Percentiles rank a stretch among this genome's conserved stretches.
Evolutionary conservation across 2,113 vertebrate species (phyloP).

Genomic region (Mellivora capensis): DNA sequence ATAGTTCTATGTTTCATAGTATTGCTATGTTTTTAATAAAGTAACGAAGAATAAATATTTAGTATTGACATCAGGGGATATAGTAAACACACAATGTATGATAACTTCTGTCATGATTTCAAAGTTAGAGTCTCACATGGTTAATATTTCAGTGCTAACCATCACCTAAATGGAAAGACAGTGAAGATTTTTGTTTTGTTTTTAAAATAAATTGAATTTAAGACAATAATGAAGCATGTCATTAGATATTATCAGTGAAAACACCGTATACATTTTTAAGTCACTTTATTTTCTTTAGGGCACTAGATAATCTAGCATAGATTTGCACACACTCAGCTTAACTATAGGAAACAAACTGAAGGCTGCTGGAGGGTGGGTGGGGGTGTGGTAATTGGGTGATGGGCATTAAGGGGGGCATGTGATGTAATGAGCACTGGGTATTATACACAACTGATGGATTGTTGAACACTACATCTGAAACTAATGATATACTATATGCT

Average conservation of each 20-base stretch:
- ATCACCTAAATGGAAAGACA: not conserved
- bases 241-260: not conserved
- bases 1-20: not conserved
- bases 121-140: not conserved
- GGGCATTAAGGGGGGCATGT: not conserved
- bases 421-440: not conserved
- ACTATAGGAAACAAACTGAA: not conserved
- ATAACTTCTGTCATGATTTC: not conserved
- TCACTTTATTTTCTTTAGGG: not conserved
- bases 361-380: not conserved
- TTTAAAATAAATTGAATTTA: not conserved
- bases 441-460: not conserved
- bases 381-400: not conserved
- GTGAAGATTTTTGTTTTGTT: not conserved
- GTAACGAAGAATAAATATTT: not conserved
- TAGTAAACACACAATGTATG: not conserved
- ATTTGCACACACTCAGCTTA: not conserved
- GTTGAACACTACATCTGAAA: not conserved
- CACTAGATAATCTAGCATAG: not conserved
- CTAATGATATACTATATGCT: not conserved
- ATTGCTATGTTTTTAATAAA: not conserved
- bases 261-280: not conserved
- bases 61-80: not conserved
- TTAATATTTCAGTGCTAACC: not conserved
- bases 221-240: not conserved